phyloP scores from a whole-genome alignment of 2,113 vertebrate genomes.

The Crypturellus undulatus region DNA sequence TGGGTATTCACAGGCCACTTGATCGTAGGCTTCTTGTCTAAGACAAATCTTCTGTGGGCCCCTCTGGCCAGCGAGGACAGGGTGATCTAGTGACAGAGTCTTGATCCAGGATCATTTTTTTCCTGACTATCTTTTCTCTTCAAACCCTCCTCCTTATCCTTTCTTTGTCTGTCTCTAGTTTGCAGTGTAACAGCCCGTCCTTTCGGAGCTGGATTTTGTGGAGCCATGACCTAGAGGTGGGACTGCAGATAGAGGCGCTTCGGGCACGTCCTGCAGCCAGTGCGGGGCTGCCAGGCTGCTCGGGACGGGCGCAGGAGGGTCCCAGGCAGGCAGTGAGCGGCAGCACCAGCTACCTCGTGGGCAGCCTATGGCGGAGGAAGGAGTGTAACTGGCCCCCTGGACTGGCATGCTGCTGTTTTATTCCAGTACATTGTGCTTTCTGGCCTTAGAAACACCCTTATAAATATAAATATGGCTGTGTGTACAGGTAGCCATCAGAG shows the following conservation, averaged over 20 bases:
- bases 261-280: no score
- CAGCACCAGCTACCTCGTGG: neutral
- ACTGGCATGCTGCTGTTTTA: neutral
- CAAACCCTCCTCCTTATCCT: neutral
- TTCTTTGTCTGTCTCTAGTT: neutral
- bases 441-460: neutral
- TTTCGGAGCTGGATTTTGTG: neutral
- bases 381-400: neutral
- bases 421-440: neutral
- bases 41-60: neutral
- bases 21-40: neutral
- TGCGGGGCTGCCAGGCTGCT: no score
- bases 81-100: neutral
- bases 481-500: neutral
- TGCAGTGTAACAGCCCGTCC: neutral
- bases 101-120: neutral
- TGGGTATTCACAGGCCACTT: neutral
- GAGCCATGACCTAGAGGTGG: rapidly evolving
- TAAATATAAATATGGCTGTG: neutral
- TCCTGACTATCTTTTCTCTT: neutral
- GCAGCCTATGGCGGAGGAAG: neutral
- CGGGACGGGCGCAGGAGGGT: no score
- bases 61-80: neutral
- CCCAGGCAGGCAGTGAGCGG: neutral
- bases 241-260: rapidly evolving